Evolutionary conservation across 2,797 vertebrate genomes (phyloP).

Genomic region (Protosalanx chinensis): DNA sequence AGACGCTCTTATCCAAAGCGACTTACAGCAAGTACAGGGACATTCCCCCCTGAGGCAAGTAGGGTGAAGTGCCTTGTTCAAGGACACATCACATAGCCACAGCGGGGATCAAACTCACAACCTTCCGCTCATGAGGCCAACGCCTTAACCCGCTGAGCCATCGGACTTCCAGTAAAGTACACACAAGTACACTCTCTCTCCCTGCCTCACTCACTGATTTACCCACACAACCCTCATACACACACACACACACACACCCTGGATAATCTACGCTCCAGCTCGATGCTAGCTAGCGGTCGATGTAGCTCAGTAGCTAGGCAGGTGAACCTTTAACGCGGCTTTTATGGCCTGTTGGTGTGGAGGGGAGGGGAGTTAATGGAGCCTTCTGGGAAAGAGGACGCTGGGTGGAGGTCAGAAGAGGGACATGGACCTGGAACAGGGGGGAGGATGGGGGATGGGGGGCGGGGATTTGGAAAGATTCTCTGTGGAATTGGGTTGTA

Average conservation of each 20-base stretch:
- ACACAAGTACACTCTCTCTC: not conserved
- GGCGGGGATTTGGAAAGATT: constrained; percentile 25
- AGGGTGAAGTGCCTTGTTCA: too few relatives aligned
- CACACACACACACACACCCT: not conserved
- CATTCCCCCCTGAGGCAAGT: too few relatives aligned
- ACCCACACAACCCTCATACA: not conserved
- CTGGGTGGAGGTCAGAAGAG: constrained; percentile 15
- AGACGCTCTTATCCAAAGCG: too few relatives aligned
- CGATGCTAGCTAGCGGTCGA: constrained; percentile 13
- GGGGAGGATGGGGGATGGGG: constrained; percentile 13
- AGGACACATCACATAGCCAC: too few relatives aligned
- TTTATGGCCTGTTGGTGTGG: constrained; percentile 21
- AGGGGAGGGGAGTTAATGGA: constrained; percentile 16
- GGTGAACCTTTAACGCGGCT: constrained; percentile 20
- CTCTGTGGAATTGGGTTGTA: constrained; percentile 21
- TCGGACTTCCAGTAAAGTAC: not conserved
- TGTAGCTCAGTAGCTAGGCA: constrained; percentile 27
- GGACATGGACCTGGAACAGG: constrained; percentile 14
- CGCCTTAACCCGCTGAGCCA: too few relatives aligned
- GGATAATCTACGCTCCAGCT: not conserved
- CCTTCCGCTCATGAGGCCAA: too few relatives aligned
- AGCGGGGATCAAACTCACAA: too few relatives aligned
- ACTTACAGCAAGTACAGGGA: too few relatives aligned
- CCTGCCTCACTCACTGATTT: not conserved
- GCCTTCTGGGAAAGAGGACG: constrained; percentile 23